Base-by-base conservation (phyloP, 1,140 invertebrate species). In the Harlomillsia oculata region DNA sequence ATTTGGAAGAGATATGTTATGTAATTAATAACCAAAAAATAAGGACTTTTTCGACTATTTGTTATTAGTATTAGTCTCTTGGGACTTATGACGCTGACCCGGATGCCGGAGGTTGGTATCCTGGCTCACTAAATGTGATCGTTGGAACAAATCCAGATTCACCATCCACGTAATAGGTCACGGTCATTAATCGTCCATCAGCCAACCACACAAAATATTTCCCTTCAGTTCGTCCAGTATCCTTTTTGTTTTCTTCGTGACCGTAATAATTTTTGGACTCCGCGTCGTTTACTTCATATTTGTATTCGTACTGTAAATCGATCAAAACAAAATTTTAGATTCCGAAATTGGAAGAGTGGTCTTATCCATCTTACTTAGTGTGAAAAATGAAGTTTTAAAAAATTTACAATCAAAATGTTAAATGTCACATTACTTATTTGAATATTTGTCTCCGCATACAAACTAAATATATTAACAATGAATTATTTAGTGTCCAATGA, bases 241-340 rank as follows among this genome's bases (percentile, higher is more conserved):
- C 76, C 54, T 82, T 78, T 1, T 80, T 79, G 18, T 72, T 67
- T 69, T 83, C 81, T 50, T 78, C 78, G 43, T 80, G 76, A 13
- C 80, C 80, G 67, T 79, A 82, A 70, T 78, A 81, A 18, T 79
- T 73, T 51, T 76, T 71, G 50, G 79, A 79, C 59, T 78, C 75
- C 55, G 76, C 75, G 67, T 83, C 81, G 68, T 82, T 80, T n/a
- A 83, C 81, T 68, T 81, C 79, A 64, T 81, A 84, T 69, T 82
- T 76, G 69, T 79, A 84, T 67, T 82, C 76, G 60, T 82, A 83
- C 80, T 82, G 72, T 18, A 70, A 75, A 34, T 23, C 6, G 18
- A 46, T 37, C 25, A 20, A 36, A 45, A 45, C 8, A 46, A 9
- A 43, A 20, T n/a, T n/a, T n/a, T n/a, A n/a, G n/a, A n/a, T n/a